These are phyloP conservation scores for Caenorhabditis elegans DNA, from an alignment of 1,140 invertebrate species.

Conservation along the genomic window DNA sequence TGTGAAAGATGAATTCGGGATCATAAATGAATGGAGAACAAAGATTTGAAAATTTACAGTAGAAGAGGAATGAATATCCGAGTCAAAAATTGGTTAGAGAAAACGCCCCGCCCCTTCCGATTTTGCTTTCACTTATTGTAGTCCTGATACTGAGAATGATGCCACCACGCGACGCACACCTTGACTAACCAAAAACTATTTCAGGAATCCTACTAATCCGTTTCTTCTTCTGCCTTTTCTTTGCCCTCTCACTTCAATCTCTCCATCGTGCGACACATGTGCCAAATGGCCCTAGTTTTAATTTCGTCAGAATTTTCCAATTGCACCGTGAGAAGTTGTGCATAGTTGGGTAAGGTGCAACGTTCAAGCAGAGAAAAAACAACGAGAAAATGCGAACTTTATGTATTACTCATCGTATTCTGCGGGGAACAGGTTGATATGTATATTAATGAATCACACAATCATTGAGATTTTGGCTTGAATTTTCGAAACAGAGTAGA, in stretches of 20 bases:
- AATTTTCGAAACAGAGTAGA: background rate
- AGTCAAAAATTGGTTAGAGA: too few species aligned
- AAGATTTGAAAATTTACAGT: background rate
- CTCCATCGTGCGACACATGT: background rate
- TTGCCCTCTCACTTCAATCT: background rate
- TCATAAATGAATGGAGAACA: too few species aligned
- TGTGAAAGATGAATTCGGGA: background rate
- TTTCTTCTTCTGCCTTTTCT: background rate
- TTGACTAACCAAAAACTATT: constrained; percentile 10
- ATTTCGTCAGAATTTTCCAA: constrained; percentile 16
- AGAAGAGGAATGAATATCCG: too few species aligned
- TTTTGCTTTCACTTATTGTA: constrained; percentile 16
- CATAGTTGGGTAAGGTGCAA: background rate
- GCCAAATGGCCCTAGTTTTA: background rate
- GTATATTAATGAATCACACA: too few species aligned
- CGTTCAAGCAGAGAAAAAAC: too few species aligned
- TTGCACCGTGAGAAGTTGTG: constrained; percentile 11
- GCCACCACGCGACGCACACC: background rate
- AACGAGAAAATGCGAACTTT: too few species aligned
- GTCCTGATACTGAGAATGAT: constrained; percentile 23
- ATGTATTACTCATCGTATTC: background rate
- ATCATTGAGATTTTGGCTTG: background rate
- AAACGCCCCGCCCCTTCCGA: background rate
- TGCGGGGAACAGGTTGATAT: too few species aligned
- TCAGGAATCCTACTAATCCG: constrained; percentile 23